phyloP scores from a whole-genome alignment of 2,888 invertebrate genomes.

The Lepas anatifera region DNA sequence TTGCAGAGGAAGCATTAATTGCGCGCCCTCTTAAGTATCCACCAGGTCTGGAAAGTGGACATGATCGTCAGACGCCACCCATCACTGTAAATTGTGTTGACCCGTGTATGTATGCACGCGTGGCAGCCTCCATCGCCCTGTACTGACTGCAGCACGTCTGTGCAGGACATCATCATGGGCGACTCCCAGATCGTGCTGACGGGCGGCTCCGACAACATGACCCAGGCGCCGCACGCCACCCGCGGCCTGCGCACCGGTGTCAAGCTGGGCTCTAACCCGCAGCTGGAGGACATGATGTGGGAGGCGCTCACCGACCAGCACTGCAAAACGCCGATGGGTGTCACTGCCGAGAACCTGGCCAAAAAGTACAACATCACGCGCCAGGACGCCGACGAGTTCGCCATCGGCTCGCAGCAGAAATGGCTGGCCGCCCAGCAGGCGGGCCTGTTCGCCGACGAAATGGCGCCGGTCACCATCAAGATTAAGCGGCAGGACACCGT shows the following conservation, averaged over 20 bases:
- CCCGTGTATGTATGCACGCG: too few relatives aligned
- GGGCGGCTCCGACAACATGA: slow-evolving; percentile 94
- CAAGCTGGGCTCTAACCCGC: slow-evolving; percentile 57
- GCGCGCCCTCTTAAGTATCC: too few relatives aligned
- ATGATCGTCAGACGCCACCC: too few relatives aligned
- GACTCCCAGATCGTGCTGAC: slow-evolving; percentile 73
- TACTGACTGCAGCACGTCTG: too few relatives aligned
- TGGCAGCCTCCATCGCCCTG: too few relatives aligned
- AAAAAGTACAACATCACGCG: slow-evolving; percentile 67
- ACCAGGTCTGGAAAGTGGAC: too few relatives aligned
- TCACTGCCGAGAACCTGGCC: slow-evolving; percentile 89
- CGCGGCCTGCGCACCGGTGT: slow-evolving; percentile 81
- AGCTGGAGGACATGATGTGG: slow-evolving; percentile 66
- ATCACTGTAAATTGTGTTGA: too few relatives aligned
- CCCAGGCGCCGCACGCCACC: slow-evolving; percentile 73
- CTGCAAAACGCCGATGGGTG: slow-evolving; percentile 86
- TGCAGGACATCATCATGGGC: slow-evolving; percentile 71
- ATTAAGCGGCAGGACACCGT: slow-evolving; percentile 56
- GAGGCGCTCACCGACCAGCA: slow-evolving; percentile 71
- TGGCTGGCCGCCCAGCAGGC: slow-evolving; percentile 83
- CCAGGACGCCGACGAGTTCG: slow-evolving; percentile 73
- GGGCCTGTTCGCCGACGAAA: slow-evolving; percentile 81
- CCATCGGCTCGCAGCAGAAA: slow-evolving; percentile 66
- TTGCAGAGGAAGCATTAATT: too few relatives aligned
- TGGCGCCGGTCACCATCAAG: slow-evolving; percentile 70